phyloP scores from a whole-genome alignment of 2,888 invertebrate species.

The Patella caerulea region DNA sequence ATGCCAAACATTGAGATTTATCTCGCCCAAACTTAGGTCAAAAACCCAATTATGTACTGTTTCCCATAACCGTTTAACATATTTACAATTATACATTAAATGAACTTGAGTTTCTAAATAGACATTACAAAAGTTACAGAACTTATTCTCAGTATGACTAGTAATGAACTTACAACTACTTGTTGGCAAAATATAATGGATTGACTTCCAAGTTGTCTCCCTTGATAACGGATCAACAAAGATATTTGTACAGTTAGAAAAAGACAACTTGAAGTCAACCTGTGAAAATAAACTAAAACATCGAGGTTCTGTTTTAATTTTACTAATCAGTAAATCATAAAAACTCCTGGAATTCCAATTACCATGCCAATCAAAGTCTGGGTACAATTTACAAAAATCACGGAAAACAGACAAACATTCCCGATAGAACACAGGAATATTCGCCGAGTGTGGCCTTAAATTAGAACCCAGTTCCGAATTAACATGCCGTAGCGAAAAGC shows the following conservation, averaged over 20 bases:
- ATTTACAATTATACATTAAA: background rate
- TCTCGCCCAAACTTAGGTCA: slow-evolving; percentile 7
- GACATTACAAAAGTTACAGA: background rate
- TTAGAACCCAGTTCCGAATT: slow-evolving; percentile 18
- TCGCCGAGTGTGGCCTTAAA: slow-evolving; percentile 29
- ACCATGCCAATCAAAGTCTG: background rate
- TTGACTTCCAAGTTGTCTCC: background rate
- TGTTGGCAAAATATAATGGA: background rate
- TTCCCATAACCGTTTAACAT: background rate
- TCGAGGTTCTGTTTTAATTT: background rate
- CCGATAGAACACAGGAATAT: slow-evolving; percentile 18
- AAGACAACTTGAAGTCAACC: background rate
- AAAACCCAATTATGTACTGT: slow-evolving; percentile 5
- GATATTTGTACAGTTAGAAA: background rate
- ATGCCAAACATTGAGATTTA: slow-evolving; percentile 8
- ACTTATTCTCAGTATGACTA: background rate
- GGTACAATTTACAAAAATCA: background rate
- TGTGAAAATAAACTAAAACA: background rate
- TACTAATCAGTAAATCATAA: slow-evolving; percentile 7
- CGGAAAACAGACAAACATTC: background rate
- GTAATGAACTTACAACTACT: background rate
- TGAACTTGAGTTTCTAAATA: background rate
- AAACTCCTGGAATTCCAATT: slow-evolving; percentile 1
- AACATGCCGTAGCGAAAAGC: slow-evolving; percentile 20
- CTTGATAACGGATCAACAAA: slow-evolving; percentile 1